A percentile compares a stretch with the other conserved stretches of the same genome.
phyloP scores from a whole-genome alignment of 1,140 invertebrate genomes.

The Epicauta chinensis region DNA sequence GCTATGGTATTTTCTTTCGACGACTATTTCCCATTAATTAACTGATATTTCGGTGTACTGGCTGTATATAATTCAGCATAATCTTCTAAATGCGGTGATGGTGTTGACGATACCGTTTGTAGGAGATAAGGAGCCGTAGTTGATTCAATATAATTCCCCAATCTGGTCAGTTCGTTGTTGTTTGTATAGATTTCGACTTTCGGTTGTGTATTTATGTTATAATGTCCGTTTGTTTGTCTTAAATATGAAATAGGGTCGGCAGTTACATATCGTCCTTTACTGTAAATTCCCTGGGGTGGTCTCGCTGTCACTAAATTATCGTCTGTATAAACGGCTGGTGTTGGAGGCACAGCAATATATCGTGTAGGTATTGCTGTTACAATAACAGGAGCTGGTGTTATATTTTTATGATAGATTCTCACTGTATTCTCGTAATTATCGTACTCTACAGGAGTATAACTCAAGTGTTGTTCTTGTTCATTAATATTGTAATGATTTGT shows the following conservation, averaged over 20 bases:
- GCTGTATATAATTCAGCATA: too few relatives aligned
- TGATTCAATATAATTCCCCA: slow-evolving; percentile 9
- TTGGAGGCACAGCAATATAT: background rate
- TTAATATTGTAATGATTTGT: background rate
- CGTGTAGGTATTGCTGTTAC: background rate
- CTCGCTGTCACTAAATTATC: too few relatives aligned
- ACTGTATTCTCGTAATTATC: slow-evolving; percentile 1
- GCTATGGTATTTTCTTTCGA: too few relatives aligned
- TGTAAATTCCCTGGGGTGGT: too few relatives aligned
- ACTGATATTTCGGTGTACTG: too few relatives aligned
- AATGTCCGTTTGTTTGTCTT: background rate
- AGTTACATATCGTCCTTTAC: background rate
- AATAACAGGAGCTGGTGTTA: background rate
- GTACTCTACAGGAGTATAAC: slow-evolving; percentile 13
- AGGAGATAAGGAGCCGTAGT: slow-evolving; percentile 5
- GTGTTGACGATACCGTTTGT: slow-evolving; percentile 1
- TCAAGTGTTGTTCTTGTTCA: background rate
- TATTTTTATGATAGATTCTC: background rate
- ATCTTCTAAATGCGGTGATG: background rate
- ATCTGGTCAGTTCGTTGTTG: slow-evolving; percentile 9
- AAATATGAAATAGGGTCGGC: background rate
- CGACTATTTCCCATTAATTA: too few relatives aligned
- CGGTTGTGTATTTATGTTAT: slow-evolving; percentile 1
- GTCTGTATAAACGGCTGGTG: background rate
- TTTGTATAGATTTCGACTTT: slow-evolving; percentile 23